Conservation (phyloP, 2,113 vertebrate species). For the Myotis brandtii region DNA sequence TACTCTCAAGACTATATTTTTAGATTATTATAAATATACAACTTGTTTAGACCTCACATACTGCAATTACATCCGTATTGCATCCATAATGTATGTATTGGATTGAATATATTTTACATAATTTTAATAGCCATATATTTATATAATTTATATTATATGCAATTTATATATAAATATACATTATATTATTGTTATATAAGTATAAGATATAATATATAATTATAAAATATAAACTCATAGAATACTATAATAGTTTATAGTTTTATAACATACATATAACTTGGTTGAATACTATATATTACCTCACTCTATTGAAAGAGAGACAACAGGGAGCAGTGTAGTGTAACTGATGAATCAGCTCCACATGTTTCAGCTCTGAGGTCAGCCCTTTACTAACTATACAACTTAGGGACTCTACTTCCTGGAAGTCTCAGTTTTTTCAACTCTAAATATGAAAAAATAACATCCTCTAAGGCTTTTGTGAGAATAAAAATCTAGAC, state of each 20-base stretch:
- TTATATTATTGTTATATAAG: background rate
- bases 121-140: background rate
- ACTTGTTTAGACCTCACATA: slow-evolving; percentile 9
- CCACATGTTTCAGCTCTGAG: background rate
- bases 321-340: background rate
- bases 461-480: background rate
- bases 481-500: background rate
- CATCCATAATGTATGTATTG: background rate
- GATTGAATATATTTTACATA: background rate
- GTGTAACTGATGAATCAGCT: background rate
- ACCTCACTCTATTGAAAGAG: background rate
- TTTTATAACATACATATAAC: background rate
- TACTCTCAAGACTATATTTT: background rate
- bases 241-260: background rate
- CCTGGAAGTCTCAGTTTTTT: background rate
- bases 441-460: background rate
- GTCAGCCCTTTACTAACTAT: background rate
- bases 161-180: background rate
- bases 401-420: background rate
- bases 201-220: background rate
- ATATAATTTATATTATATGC: background rate
- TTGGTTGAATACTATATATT: background rate
- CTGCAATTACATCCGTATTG: background rate
- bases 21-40: background rate
- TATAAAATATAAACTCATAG: background rate